Conservation (phyloP, 1,140 invertebrate genomes). For the Melitaea cinxia region DNA sequence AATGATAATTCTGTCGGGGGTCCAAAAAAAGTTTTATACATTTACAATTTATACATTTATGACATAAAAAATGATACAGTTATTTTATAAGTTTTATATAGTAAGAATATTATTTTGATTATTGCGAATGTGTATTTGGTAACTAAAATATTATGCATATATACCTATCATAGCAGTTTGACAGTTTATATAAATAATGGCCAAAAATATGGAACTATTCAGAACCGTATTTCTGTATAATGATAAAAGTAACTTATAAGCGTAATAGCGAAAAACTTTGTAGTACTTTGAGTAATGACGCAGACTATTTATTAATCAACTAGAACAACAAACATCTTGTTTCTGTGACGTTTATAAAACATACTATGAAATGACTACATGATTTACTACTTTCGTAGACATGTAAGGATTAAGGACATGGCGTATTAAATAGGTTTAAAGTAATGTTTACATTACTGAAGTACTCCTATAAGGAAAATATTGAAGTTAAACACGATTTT, state of each 20-base stretch:
- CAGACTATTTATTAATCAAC: conserved; percentile 25
- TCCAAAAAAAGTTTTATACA: no score
- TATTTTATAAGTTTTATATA: no score
- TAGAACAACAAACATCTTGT: conserved; percentile 27
- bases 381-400: neutral
- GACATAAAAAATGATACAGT: no score
- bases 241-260: conserved; percentile 12
- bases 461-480: no score
- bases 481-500: no score
- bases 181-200: neutral
- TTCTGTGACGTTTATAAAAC: conserved; percentile 18
- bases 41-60: no score
- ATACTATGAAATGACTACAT: conserved; percentile 19
- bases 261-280: conserved; percentile 9
- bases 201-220: neutral
- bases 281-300: conserved; percentile 22
- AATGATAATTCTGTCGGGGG: no score
- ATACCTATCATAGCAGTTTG: no score
- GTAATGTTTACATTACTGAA: neutral
- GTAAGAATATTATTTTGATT: no score
- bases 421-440: neutral
- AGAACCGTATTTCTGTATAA: neutral
- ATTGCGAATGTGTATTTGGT: no score
- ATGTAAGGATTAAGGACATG: neutral
- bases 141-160: no score